Base-by-base conservation (phyloP, 30 jellyfish, hydroid and myxozoan genomes). In the Sanderia malayensis region DNA sequence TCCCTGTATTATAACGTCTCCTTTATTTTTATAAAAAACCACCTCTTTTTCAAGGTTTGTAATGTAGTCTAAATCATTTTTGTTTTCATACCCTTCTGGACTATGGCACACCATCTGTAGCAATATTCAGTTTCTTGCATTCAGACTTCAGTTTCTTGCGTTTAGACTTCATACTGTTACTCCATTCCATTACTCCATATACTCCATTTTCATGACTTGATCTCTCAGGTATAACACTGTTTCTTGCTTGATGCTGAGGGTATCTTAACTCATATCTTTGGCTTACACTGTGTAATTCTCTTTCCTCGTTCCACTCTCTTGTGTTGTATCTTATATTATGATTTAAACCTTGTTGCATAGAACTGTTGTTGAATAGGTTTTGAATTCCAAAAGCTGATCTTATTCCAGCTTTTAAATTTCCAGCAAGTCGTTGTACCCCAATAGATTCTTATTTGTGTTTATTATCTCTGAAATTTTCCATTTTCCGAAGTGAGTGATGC, bases 321-420 rank as follows among this genome's bases (percentile, higher is more conserved):
- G 55, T 6, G 15, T 15, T 41, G 55, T 41, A 41, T 15, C 15
- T 8, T 8, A 41, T 6, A 41, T 15, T 41, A 6, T 41, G 55
- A 41, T 41, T 41, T 15, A 15, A 8, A 41, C 55, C 55, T 15
- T 41, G 55, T 41, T 41, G 55, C 55, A 41, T 41, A 41, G 55
- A 41, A 6, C 55, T 41, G 55, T 41, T 41, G 55, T 41, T n/a
- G n/a, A n/a, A n/a, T n/a, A n/a, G n/a, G n/a, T n/a, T n/a, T n/a
- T n/a, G n/a, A 49, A 49, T 49, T 8, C 64, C 64, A 49, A 49
- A 49, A 2, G 64, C 23, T 4, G 64, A 49, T 20, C 64, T 49
- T 8, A n/a, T 49, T 4, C 23, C 64, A 49, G 64, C 64, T 49
- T 49, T 49, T n/a, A 49, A n/a, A 23, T 49, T 49, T 2, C 64